Evolutionary conservation across 2,797 vertebrate genomes (phyloP).

Genomic region (Benthosema pterotum): DNA sequence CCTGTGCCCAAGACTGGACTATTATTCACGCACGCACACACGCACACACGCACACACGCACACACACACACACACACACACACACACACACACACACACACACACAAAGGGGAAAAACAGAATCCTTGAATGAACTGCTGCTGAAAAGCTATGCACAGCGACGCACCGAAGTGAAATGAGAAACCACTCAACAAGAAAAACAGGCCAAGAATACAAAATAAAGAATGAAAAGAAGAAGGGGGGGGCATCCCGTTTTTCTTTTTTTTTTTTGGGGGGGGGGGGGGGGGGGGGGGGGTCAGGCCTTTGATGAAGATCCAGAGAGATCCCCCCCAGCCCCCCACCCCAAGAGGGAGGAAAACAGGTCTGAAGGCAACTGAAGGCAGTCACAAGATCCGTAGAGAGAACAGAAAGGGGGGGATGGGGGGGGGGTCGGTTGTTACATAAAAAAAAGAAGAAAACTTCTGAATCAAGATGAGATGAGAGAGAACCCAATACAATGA

Average conservation of each 20-base stretch:
- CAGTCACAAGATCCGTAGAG: conserved; percentile 66
- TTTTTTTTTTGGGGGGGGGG: no score
- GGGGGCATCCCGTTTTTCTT: conserved; percentile 38
- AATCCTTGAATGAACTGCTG: conserved; percentile 9
- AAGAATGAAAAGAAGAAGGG: conserved; percentile 36
- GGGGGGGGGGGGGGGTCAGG: conserved; percentile 39
- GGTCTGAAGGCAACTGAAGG: conserved; percentile 58
- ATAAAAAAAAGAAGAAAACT: conserved; percentile 34
- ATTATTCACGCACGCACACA: conserved; percentile 28
- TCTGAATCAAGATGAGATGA: conserved; percentile 69
- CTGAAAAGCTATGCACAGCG: conserved; percentile 19
- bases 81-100: conserved; percentile 29
- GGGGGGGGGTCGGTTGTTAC: no score
- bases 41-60: no score
- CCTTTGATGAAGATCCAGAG: conserved; percentile 58
- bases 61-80: no score
- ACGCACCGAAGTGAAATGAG: conserved; percentile 29
- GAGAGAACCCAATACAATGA: conserved; percentile 71
- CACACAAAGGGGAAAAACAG: not conserved
- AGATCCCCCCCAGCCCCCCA: no score
- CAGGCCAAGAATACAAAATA: conserved; percentile 24
- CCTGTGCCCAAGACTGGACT: conserved; percentile 11
- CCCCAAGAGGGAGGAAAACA: conserved; percentile 56
- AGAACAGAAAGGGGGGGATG: conserved; percentile 7
- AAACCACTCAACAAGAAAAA: conserved; percentile 36